Evolutionary conservation across 2,113 vertebrate genomes (phyloP).

Genomic region (Lampris megalopsis): DNA sequence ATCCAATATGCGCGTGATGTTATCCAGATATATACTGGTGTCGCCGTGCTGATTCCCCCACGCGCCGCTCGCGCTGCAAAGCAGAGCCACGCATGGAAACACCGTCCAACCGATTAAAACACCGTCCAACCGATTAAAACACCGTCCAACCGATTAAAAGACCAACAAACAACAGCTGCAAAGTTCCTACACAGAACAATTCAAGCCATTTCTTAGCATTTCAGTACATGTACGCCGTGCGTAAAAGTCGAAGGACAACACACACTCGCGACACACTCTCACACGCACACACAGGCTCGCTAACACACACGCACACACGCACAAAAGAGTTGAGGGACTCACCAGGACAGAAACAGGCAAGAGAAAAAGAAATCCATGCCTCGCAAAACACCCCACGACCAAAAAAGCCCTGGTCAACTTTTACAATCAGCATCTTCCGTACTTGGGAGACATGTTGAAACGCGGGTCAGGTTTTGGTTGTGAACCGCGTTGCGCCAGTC

Average conservation of each 20-base stretch:
- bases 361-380: slow-evolving; percentile 87
- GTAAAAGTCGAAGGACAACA: slow-evolving; percentile 71
- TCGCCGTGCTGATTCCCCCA: slow-evolving; percentile 78
- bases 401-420: slow-evolving; percentile 81
- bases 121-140: slow-evolving; percentile 8
- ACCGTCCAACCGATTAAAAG: slow-evolving; percentile 8
- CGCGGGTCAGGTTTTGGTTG: slow-evolving; percentile 52
- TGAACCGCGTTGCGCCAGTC: slow-evolving; percentile 75
- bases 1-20: slow-evolving; percentile 93
- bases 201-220: too few species aligned
- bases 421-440: slow-evolving; percentile 76
- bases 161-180: background rate
- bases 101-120: slow-evolving; percentile 8
- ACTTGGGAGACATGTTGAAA: slow-evolving; percentile 59
- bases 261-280: background rate
- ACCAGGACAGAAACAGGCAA: slow-evolving; percentile 87
- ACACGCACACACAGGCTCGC: too few species aligned
- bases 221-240: slow-evolving; percentile 29
- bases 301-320: too few species aligned
- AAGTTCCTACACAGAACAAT: too few species aligned
- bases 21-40: slow-evolving; percentile 87
- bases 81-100: slow-evolving; percentile 20
- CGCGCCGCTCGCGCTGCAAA: slow-evolving; percentile 80
- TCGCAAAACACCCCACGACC: slow-evolving; percentile 62
- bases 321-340: slow-evolving; percentile 77